Conservation (phyloP, 2,113 vertebrate genomes). For the Paratilapia polleni region DNA sequence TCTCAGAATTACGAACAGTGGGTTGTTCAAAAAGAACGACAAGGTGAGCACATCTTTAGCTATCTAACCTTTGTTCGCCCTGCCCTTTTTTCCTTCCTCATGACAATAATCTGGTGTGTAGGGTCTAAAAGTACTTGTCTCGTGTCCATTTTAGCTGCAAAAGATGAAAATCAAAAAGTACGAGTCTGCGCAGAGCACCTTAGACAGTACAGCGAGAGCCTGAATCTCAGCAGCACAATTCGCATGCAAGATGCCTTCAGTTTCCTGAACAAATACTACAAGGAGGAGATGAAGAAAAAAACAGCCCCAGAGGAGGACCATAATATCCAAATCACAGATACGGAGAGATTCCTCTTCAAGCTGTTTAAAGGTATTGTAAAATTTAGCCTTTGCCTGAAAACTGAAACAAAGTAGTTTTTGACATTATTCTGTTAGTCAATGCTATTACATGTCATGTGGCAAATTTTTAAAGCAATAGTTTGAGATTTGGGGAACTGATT, state of each 20-base stretch:
- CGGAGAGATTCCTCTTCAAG: conserved; percentile 87
- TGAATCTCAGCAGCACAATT: conserved; percentile 91
- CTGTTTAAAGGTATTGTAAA: conserved; percentile 86
- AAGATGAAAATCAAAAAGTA: conserved; percentile 85
- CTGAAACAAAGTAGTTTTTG: neutral
- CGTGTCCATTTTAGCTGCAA: conserved; percentile 82
- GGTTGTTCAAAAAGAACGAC: conserved; percentile 87
- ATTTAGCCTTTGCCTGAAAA: neutral
- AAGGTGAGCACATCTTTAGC: conserved; percentile 76
- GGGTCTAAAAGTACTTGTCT: neutral
- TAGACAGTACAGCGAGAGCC: conserved; percentile 91
- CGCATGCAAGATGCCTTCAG: conserved; percentile 89
- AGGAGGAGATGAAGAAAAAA: conserved; percentile 87
- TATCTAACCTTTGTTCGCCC: neutral
- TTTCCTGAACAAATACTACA: conserved; percentile 86
- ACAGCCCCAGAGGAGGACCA: conserved; percentile 70
- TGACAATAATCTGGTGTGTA: neutral
- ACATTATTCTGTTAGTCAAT: neutral
- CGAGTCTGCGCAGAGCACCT: conserved; percentile 91
- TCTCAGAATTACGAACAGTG: conserved; percentile 94
- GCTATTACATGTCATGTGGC: too few relatives aligned
- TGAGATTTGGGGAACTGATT: neutral
- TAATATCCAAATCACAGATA: conserved; percentile 80
- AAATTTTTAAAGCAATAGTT: neutral
- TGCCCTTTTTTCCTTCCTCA: neutral